A percentile compares a stretch with the other conserved stretches of the same genome.
Conservation (phyloP, 2,113 vertebrate species). For the Natator depressus region DNA sequence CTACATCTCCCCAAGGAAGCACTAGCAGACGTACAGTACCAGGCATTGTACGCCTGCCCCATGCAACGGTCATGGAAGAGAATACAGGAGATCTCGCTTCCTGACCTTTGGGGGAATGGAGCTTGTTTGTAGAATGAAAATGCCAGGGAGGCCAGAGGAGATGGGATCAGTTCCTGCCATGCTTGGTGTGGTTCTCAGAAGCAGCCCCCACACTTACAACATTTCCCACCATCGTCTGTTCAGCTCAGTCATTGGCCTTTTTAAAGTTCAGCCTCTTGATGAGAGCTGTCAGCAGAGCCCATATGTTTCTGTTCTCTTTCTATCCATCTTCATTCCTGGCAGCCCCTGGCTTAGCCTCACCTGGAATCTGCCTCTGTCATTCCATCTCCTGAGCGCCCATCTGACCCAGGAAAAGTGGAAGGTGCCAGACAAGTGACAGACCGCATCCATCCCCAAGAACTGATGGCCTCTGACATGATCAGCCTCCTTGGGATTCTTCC, state of each 20-base stretch:
- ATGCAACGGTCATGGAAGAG: background rate
- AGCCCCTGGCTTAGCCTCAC: background rate
- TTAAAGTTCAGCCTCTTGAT: background rate
- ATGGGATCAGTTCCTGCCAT: too few species aligned
- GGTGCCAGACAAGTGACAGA: background rate
- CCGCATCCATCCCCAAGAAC: accelerated
- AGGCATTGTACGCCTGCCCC: background rate
- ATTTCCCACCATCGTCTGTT: background rate
- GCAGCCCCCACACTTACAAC: background rate
- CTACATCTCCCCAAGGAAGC: too few species aligned
- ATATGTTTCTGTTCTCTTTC: background rate
- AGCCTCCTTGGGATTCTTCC: background rate
- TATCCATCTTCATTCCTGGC: background rate
- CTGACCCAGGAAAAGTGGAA: background rate
- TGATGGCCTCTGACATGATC: accelerated
- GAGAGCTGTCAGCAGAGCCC: background rate
- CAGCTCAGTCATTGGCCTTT: background rate
- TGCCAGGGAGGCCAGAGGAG: background rate
- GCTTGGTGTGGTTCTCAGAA: background rate
- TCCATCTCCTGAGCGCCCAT: background rate
- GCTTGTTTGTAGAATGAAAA: background rate
- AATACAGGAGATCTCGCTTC: background rate
- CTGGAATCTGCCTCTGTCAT: background rate
- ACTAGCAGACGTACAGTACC: too few species aligned
- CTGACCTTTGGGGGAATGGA: background rate